Evolutionary conservation across 2,113 vertebrate species (phyloP).

Genomic region (Sclerurus mexicanus): DNA sequence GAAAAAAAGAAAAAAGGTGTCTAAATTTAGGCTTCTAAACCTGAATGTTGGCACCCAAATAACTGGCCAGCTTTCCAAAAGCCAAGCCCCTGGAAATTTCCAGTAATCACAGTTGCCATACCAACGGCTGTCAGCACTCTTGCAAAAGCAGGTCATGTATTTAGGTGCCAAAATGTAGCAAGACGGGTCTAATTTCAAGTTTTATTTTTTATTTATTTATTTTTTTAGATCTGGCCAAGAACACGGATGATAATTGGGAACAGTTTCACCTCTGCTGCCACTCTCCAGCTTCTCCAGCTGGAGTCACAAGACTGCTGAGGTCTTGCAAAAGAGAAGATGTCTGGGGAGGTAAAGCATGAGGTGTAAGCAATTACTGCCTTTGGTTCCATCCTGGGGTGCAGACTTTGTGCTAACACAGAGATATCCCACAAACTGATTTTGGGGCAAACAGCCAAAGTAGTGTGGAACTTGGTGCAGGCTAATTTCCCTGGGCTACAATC

Average conservation of each 20-base stretch:
- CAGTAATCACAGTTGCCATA: conserved; percentile 62
- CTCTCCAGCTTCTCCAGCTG: neutral
- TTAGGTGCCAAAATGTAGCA: conserved; percentile 54
- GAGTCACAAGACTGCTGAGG: neutral
- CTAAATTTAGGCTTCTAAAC: conserved; percentile 22
- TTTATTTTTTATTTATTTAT: neutral
- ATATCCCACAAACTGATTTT: neutral
- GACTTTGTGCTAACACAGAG: neutral
- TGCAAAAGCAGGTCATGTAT: conserved; percentile 61
- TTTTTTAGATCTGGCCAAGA: neutral
- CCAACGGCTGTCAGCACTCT: conserved; percentile 55
- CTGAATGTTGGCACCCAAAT: conserved; percentile 27
- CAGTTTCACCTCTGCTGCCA: neutral
- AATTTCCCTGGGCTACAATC: neutral
- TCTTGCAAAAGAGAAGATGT: neutral
- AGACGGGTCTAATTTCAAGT: conserved; percentile 40
- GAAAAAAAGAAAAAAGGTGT: neutral
- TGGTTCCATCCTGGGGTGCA: neutral
- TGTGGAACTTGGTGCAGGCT: neutral
- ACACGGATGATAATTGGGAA: neutral
- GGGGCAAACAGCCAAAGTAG: neutral
- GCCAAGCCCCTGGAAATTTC: conserved; percentile 62
- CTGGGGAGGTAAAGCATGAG: neutral
- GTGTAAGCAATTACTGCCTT: neutral
- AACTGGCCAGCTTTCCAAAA: conserved; percentile 52